Percentiles rank a stretch among this genome's conserved stretches.
Evolutionary conservation across 2,888 invertebrate genomes (phyloP).

Genomic region (Sinohyriopsis cumingii): DNA sequence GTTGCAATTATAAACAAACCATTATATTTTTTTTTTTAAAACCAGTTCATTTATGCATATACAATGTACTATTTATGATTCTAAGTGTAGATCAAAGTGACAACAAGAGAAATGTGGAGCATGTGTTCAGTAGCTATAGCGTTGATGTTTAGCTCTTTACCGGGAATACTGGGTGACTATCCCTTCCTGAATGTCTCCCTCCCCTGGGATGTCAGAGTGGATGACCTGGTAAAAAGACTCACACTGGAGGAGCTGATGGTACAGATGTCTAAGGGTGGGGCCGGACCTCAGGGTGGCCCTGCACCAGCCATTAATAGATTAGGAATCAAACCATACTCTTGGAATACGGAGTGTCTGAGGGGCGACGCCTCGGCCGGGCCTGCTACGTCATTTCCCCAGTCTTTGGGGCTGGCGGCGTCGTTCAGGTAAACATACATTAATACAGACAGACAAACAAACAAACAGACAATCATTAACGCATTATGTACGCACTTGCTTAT

Average conservation of each 20-base stretch:
- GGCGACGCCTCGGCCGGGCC: slow-evolving; percentile 61
- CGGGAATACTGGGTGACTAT: slow-evolving; percentile 20
- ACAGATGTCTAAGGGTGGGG: slow-evolving; percentile 55
- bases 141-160: neutral
- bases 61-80: too few relatives aligned
- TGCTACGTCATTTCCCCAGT: slow-evolving; percentile 67
- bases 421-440: slow-evolving; percentile 52
- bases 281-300: slow-evolving; percentile 48
- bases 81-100: too few relatives aligned
- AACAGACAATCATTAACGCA: too few relatives aligned
- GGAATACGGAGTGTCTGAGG: slow-evolving; percentile 65
- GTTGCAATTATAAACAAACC: too few relatives aligned
- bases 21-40: too few relatives aligned
- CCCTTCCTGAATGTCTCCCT: slow-evolving; percentile 62
- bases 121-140: too few relatives aligned
- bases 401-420: slow-evolving; percentile 65
- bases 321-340: slow-evolving; percentile 58
- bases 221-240: slow-evolving; percentile 63
- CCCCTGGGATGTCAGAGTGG: slow-evolving; percentile 59
- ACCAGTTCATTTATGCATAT: too few relatives aligned
- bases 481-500: too few relatives aligned
- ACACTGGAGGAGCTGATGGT: slow-evolving; percentile 60
- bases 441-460: too few relatives aligned
- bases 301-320: slow-evolving; percentile 62
- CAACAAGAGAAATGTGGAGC: too few relatives aligned